Conservation (phyloP, 2,113 vertebrate genomes). For the Lampris megalopsis region DNA sequence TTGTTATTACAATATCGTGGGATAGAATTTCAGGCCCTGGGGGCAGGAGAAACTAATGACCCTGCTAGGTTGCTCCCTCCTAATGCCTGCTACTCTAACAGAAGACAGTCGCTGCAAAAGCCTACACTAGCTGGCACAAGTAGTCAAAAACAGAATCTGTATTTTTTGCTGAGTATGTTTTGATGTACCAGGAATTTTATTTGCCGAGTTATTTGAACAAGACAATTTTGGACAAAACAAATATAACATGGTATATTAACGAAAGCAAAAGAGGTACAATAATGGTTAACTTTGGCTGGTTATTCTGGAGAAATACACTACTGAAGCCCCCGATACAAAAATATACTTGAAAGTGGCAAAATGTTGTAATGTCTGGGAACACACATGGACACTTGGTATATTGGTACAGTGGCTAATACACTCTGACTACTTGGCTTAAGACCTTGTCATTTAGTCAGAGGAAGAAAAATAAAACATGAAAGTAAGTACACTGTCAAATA, state of each 20-base stretch:
- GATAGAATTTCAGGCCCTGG: conserved; percentile 49
- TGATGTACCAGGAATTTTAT: too few species aligned
- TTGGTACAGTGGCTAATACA: not conserved
- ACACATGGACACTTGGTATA: not conserved
- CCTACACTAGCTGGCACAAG: conserved; percentile 13
- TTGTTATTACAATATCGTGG: conserved; percentile 62
- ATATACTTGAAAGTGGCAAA: conserved; percentile 33
- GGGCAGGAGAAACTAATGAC: conserved; percentile 33
- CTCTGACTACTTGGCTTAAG: conserved; percentile 6
- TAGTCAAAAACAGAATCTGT: too few species aligned
- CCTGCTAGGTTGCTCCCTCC: conserved; percentile 38
- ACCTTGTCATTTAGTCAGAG: conserved; percentile 9
- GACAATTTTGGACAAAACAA: too few species aligned
- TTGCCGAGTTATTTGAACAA: too few species aligned
- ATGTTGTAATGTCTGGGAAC: conserved; percentile 41
- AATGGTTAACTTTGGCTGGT: not conserved
- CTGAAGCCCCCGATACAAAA: conserved; percentile 25
- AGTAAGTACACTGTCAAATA: conserved; percentile 2
- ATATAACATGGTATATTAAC: too few species aligned
- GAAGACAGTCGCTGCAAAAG: conserved; percentile 23
- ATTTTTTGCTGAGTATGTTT: too few species aligned
- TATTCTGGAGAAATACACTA: not conserved
- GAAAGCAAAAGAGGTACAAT: too few species aligned
- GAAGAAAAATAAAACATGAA: not conserved
- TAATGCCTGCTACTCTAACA: conserved; percentile 17